Evolutionary conservation across 1,140 invertebrate species (phyloP).

Genomic region (Hesperophylax magnus): DNA sequence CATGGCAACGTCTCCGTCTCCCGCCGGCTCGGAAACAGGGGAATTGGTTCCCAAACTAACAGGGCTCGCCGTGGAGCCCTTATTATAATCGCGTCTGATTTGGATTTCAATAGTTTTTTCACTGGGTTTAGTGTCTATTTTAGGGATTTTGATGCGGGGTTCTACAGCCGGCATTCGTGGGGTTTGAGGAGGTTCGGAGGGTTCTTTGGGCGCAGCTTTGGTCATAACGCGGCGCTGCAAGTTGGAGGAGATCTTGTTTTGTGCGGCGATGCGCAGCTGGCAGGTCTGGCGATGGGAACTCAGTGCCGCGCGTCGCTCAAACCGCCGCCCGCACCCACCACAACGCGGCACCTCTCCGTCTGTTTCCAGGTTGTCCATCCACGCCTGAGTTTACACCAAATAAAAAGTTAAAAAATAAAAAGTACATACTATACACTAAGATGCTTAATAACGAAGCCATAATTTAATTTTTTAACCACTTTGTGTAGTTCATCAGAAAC

Average conservation of each 20-base stretch:
- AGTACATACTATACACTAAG: neutral
- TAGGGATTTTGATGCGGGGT: slow-evolving; percentile 41
- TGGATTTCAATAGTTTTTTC: slow-evolving; percentile 56
- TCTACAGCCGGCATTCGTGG: neutral
- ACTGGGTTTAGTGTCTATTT: slow-evolving; percentile 45
- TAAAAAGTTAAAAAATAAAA: neutral
- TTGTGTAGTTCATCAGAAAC: no score
- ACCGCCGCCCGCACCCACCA: slow-evolving; percentile 77
- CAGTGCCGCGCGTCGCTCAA: slow-evolving; percentile 77
- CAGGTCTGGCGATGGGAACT: slow-evolving; percentile 77
- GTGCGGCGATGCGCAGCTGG: slow-evolving; percentile 60
- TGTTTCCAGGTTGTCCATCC: slow-evolving; percentile 74
- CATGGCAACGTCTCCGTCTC: slow-evolving; percentile 18
- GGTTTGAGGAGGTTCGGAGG: slow-evolving; percentile 1
- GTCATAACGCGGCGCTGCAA: slow-evolving; percentile 10
- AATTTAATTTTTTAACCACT: neutral
- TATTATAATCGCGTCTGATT: slow-evolving; percentile 56
- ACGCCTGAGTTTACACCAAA: slow-evolving; percentile 62
- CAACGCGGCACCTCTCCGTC: slow-evolving; percentile 73
- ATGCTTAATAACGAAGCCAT: neutral
- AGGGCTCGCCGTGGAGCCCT: slow-evolving; percentile 41
- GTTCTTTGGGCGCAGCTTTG: slow-evolving; percentile 22
- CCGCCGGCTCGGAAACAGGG: slow-evolving; percentile 13
- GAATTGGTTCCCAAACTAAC: slow-evolving; percentile 42
- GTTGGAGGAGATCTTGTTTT: slow-evolving; percentile 49